Evolutionary conservation across 2,888 invertebrate species (phyloP).

Genomic region (Elysia crispata): DNA sequence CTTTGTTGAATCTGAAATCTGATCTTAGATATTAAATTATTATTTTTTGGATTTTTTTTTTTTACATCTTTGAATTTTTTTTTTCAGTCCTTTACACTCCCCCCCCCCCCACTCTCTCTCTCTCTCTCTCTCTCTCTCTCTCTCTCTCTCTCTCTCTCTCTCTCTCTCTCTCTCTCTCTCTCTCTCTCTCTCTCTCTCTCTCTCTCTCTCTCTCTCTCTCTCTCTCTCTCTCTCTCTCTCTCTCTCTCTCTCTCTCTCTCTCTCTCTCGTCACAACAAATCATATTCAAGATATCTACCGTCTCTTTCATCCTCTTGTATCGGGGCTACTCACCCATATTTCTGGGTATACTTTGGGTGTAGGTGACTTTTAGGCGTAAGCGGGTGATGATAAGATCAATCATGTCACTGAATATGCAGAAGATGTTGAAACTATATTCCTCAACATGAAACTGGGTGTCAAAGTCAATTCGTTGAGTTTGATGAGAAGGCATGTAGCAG

Average conservation of each 20-base stretch:
- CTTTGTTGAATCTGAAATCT: too few relatives aligned
- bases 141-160: background rate
- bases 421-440: conserved; percentile 66
- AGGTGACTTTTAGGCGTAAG: conserved; percentile 53
- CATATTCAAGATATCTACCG: too few relatives aligned
- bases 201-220: conserved; percentile 1
- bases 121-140: background rate
- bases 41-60: too few relatives aligned
- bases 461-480: conserved; percentile 43
- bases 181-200: background rate
- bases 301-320: too few relatives aligned
- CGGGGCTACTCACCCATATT: conserved; percentile 45
- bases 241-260: background rate
- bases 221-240: background rate
- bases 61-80: too few relatives aligned
- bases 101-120: background rate
- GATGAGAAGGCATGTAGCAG: conserved; percentile 60
- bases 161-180: background rate
- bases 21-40: too few relatives aligned
- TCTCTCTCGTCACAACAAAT: too few relatives aligned
- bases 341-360: conserved; percentile 53
- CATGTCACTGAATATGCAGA: conserved; percentile 63
- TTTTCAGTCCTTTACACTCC: too few relatives aligned
- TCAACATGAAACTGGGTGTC: conserved; percentile 56
- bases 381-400: conserved; percentile 60